These are phyloP conservation scores for Coenobita brevimanus DNA, from an alignment of 1,140 invertebrate genomes.

Conservation along the genomic window DNA sequence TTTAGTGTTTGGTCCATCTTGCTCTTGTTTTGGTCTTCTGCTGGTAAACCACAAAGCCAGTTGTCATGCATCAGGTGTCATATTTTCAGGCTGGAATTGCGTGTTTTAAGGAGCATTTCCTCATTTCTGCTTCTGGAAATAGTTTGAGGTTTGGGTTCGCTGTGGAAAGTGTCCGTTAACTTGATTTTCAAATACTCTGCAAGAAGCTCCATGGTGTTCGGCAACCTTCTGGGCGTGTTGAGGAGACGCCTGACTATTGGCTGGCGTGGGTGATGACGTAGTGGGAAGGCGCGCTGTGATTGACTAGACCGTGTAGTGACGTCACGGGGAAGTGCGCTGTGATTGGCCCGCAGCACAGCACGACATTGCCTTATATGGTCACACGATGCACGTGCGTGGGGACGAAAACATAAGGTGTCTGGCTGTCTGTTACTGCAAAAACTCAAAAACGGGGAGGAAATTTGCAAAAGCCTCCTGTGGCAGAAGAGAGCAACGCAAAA, in stretches of 20 bases:
- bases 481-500: too few relatives aligned
- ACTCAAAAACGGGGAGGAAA: too few relatives aligned
- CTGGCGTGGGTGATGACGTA: slow-evolving; percentile 1
- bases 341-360: slow-evolving; percentile 15
- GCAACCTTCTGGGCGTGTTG: slow-evolving; percentile 6
- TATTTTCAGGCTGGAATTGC: too few relatives aligned
- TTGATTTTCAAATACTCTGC: neutral
- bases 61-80: too few relatives aligned
- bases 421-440: neutral
- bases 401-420: neutral
- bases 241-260: neutral
- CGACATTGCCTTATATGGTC: slow-evolving; percentile 54
- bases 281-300: neutral
- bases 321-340: neutral
- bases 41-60: too few relatives aligned
- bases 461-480: neutral
- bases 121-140: too few relatives aligned
- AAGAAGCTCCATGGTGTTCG: neutral
- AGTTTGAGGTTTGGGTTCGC: too few relatives aligned
- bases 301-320: neutral
- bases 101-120: too few relatives aligned
- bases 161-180: too few relatives aligned
- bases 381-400: slow-evolving; percentile 42
- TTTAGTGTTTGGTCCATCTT: too few relatives aligned
- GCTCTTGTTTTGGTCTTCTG: too few relatives aligned